phyloP scores from a whole-genome alignment of 1,140 invertebrate genomes.

The Drosophila prosaltans region DNA sequence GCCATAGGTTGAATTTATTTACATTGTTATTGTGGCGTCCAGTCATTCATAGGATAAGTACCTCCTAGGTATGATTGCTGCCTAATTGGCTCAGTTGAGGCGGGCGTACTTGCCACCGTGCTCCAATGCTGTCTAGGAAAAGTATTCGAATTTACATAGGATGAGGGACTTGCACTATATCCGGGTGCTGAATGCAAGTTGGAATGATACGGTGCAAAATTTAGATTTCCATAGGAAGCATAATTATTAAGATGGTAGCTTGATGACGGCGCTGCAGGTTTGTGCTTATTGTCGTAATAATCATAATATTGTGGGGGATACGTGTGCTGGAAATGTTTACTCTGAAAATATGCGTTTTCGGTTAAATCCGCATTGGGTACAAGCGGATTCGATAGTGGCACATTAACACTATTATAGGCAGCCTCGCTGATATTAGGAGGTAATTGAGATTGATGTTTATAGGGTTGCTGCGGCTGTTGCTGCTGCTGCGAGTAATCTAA shows the following conservation, averaged over 20 bases:
- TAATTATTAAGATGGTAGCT: conserved; percentile 71
- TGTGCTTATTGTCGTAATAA: conserved; percentile 74
- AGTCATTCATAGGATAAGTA: conserved; percentile 66
- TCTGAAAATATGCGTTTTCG: conserved; percentile 62
- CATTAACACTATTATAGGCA: conserved; percentile 57
- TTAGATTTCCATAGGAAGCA: conserved; percentile 66
- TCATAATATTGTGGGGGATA: conserved; percentile 74
- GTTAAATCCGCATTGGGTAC: conserved; percentile 38
- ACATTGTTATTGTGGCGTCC: conserved; percentile 66
- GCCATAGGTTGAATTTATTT: conserved; percentile 44
- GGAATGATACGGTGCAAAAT: conserved; percentile 72
- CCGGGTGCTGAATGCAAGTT: conserved; percentile 61
- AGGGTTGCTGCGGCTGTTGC: conserved; percentile 30
- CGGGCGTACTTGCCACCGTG: conserved; percentile 60
- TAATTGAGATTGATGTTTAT: conserved; percentile 61
- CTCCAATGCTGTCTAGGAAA: conserved; percentile 74
- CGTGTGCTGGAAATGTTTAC: conserved; percentile 61
- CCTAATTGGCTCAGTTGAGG: conserved; percentile 61
- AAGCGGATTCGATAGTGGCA: conserved; percentile 46
- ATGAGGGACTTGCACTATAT: conserved; percentile 58
- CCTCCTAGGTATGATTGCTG: conserved; percentile 68
- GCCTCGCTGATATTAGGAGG: conserved; percentile 33
- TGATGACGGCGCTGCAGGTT: conserved; percentile 45
- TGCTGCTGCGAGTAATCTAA: conserved; percentile 51
- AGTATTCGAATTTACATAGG: conserved; percentile 66